Base-by-base conservation (phyloP, 1,140 invertebrate genomes). In the Drosophila parabipectinata region DNA sequence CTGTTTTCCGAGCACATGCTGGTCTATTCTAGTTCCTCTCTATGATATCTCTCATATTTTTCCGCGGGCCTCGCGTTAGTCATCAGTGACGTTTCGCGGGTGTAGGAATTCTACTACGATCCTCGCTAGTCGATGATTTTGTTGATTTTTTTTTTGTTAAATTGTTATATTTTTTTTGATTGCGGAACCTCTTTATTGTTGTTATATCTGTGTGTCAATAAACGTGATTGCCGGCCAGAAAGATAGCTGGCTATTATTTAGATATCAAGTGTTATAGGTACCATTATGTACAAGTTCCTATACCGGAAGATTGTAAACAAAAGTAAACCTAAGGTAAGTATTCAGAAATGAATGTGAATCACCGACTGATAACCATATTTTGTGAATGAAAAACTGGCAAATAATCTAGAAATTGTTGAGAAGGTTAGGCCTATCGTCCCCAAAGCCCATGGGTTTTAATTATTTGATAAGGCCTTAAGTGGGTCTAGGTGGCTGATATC, bases 51-150 rank as follows among this genome's bases (percentile, higher is more conserved):
- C 54, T 59, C 5, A 15, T 24, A 48, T 12, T n/a, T 30, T 26
- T 50, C 2, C 50, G 75, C 53, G 45, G 34, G 28, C 48, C 28
- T n/a, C n/a, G 45, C 9, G 51, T 83, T 83, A 83, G 80, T 83
- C 75, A 84, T 79, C 80, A 58, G 84, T 83, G 80, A 83, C 80
- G 77, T 73, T 76, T 79, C 72, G 76, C 58, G 64, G 34, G 66
- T 57, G 59, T 32, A 66, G 30, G 30, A 64, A 34, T 41, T 44
- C 63, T 26, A 24, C 30, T 44, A n/a, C 45, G 30, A 37, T 39
- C 32, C 26, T 51, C 21, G 10, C 6, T 10, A 1, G 21, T 63
- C 47, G 57, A 10, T 14, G 45, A 21, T 45, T 48, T 62, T 74
- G 59, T 74, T 58, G 14, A 59, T 51, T 54, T 37, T 18, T n/a